Conservation (phyloP, 2,797 vertebrate species). For the Sebastes goodei region DNA sequence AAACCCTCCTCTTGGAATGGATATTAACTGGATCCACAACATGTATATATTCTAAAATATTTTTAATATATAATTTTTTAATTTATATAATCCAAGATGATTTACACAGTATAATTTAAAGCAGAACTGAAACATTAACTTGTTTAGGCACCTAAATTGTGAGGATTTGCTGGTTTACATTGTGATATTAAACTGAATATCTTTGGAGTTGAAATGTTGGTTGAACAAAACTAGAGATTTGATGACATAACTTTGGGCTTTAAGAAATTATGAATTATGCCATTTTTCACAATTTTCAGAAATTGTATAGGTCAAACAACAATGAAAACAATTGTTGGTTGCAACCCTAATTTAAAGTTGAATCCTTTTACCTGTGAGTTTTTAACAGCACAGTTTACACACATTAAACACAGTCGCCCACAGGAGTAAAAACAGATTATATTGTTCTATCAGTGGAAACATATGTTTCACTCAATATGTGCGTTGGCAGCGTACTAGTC, state of each 20-base stretch:
- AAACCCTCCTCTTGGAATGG: not conserved
- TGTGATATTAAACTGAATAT: not conserved
- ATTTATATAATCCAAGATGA: not conserved
- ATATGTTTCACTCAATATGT: not conserved
- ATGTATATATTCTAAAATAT: not conserved
- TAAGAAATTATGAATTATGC: not conserved
- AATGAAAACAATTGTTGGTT: not conserved
- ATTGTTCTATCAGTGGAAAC: not conserved
- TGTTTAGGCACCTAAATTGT: not conserved
- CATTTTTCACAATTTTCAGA: not conserved
- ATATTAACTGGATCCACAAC: not conserved
- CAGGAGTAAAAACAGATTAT: not conserved
- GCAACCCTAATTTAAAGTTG: not conserved
- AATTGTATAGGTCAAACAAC: not conserved
- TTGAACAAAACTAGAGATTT: not conserved
- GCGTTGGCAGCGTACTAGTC: conserved; percentile 4
- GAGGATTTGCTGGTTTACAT: not conserved
- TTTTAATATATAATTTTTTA: accelerated
- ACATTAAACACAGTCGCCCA: not conserved
- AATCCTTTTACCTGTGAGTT: not conserved
- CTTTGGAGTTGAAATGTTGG: not conserved
- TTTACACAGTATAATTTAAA: not conserved
- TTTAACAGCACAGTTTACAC: not conserved
- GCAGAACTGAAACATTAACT: not conserved
- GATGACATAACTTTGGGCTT: not conserved